Evolutionary conservation across 1,140 invertebrate species (phyloP), one percentile per base, ranked within the genome.

Genomic region (Drosophila sulfurigaster): DNA sequence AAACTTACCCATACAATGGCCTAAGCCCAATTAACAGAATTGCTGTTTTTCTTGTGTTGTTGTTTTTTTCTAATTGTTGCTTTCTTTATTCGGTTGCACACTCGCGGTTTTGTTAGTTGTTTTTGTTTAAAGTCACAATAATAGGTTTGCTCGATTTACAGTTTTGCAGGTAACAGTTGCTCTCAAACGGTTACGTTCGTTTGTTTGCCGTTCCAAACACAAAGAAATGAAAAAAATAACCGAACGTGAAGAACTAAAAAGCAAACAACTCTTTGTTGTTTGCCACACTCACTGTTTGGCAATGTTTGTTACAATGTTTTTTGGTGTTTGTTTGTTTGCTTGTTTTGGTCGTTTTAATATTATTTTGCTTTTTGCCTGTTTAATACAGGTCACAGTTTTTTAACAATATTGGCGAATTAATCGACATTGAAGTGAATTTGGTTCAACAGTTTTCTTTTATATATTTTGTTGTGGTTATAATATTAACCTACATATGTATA

Each of bases 1-100:
- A 5, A 13, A 92, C 91, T 92, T 77, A 92, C 91, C 91, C 91
- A 92, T 92, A 92, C 91, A 92, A 92, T 82, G 91, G 91, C 91
- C 86, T 92, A 92, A 91, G 91, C 91, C 91, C 91, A 79, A 92
- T 85, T 79, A 82, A 87, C 73, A 58, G 79, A 80, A 77, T 79
- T 80, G 69, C 65, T 79, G 64, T 68, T 82, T 80, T 76, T 78
- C 59, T 60, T 79, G 71, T 38, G 6, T 10, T 8, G 2, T 38
- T 52, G 35, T 6, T 63, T 56, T 52, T 57, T 49, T 16, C 59
- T 45, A 51, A 65, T 65, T 65, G 41, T 78, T 73, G 59, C 63
- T 54, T 62, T 13, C 54, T 70, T 72, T 25, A 4, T 25, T 25
- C 4, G 3, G 51, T 65, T 68, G 20, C 59, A 58, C 64, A 68